Base-by-base conservation (phyloP, 30 jellyfish, hydroid and myxozoan genomes). In the Aurelia coerulea region DNA sequence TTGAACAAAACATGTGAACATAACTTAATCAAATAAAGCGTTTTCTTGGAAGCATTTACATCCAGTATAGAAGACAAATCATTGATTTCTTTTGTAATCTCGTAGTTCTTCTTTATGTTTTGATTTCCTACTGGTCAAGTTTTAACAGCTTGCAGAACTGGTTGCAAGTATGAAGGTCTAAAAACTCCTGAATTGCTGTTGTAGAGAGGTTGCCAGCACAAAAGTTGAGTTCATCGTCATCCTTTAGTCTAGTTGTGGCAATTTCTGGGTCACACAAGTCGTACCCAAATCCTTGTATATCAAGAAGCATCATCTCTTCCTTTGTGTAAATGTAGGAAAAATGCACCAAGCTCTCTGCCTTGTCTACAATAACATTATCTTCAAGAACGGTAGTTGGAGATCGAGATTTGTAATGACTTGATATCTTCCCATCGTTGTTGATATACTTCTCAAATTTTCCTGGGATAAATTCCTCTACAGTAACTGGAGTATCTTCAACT, bases 361-460 rank as follows among this genome's bases (percentile, higher is more conserved):
- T 76, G 3, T 33, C 68, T 52, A 76, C 23, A 17, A 76, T 19
- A 12, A 52, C 62, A 39, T 75, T 59, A 54, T 35, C n/a, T 76
- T 76, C 87, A 23, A 23, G 29, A 23, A 39, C 75, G n/a, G 32
- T 42, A 76, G 58, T 49, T 23, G 88, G 8, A 31, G 16, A 37
- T 19, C 4, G 16, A 14, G 19, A 49, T 37, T 37, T 37, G 49
- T 37, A 37, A 37, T 37, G 35, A 15, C 29, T 10, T 41, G 18
- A n/a, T 5, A 58, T 78, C 66, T 78, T 8, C 34, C 85, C 85
- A 69, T 81, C 62, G 71, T 81, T 81, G 70, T 81, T 81, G 23
- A 81, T 51, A 51, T 39, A 81, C 69, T 81, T 81, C 39, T 18
- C 58, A 68, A 81, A 63, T 68, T 42, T n/a, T 69, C 91, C 91